Base-by-base conservation (phyloP, 2,888 invertebrate species). In the Meliscaeva auricollis region DNA sequence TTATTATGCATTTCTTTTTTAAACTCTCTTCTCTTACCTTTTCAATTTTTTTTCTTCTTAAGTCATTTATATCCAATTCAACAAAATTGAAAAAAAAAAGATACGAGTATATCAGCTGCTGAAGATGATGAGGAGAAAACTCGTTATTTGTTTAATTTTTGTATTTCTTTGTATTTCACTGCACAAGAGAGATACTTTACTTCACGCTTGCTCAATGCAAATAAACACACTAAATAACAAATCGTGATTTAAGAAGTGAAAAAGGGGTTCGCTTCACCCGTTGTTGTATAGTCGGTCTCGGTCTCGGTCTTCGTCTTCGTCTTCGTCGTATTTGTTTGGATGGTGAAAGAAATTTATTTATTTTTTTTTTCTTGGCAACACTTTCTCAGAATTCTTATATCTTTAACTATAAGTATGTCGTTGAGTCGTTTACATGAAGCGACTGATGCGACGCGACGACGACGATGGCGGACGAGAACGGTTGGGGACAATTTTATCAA, bases 151-250 rank as follows among this genome's bases (percentile, higher is more conserved):
- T 13, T 17, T 17, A 15, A 22, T 30, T 4, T 7, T 26, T 52
- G 11, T 2, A 5, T 22, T 11, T 41, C 5, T 66, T 66, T 66
- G 20, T 48, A 38, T 50, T 35, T 30, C 64, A 50, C 64, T 66
- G 48, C 79, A 58, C 56, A 54, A 56, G 20, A 66, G 38, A 38
- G 48, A 79, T 48, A 60, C 20, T 56, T 44, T 38, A 68, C 35
- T 79, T 74, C 60, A 74, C 66, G 74, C 35, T 74, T 74, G 35
- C 60, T 68, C 46, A 72, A 46, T 54, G 44, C 41, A 60, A 74
- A 80, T 48, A 62, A 50, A 20, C 56, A 48, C 48, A 79, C 58
- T 68, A 62, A 64, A 68, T 44, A 50, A 20, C 41, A 38, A 79
- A 48, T 58, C 73, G 50, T 73, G 56, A 72, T 66, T 72, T 35